These are phyloP conservation scores for Panthera tigris DNA, from an alignment of 2,113 vertebrate genomes.

Conservation along the genomic window DNA sequence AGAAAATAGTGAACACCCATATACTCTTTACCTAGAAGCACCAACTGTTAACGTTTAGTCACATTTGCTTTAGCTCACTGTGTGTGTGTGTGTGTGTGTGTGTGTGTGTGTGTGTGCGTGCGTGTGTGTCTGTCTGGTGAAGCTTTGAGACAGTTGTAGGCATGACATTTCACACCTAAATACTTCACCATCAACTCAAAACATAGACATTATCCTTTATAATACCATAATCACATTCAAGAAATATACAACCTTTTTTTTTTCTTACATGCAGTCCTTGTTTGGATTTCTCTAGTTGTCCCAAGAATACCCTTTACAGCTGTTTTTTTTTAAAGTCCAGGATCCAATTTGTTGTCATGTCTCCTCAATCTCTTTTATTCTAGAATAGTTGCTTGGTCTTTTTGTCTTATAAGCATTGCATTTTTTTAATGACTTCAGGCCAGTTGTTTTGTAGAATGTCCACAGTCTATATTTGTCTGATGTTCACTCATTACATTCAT, in stretches of 20 bases:
- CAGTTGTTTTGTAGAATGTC: background rate
- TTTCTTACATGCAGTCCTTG: background rate
- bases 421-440: background rate
- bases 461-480: background rate
- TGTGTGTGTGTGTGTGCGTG: background rate
- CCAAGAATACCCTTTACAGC: background rate
- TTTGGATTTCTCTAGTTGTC: background rate
- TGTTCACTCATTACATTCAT: background rate
- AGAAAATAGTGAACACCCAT: background rate
- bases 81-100: background rate
- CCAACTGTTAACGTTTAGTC: background rate
- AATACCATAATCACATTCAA: background rate
- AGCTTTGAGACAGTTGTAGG: background rate
- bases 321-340: background rate
- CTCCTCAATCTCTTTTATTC: background rate
- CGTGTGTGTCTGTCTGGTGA: background rate
- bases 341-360: background rate
- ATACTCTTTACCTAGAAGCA: background rate
- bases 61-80: background rate
- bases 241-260: background rate
- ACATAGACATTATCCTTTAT: background rate
- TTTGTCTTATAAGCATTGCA: background rate
- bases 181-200: background rate
- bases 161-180: background rate
- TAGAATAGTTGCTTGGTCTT: background rate